Conservation (phyloP, 2,888 invertebrate genomes). For the Dioctria linearis region DNA sequence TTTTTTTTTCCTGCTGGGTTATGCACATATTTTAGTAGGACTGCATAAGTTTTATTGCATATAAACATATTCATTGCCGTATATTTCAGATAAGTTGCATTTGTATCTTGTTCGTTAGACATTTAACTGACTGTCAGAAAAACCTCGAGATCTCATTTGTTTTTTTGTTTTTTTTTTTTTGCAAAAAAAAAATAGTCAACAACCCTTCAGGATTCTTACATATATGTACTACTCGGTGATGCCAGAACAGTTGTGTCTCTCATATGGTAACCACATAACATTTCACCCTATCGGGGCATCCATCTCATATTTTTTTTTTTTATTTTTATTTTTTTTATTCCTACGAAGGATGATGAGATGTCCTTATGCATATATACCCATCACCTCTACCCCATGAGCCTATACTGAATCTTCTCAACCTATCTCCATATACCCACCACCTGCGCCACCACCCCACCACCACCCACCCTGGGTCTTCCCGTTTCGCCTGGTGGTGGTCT, state of each 20-base stretch:
- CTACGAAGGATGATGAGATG: not conserved
- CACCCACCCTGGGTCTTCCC: no score
- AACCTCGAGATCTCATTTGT: not conserved
- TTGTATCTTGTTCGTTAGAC: not conserved
- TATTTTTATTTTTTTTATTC: constrained; percentile 7
- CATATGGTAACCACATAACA: constrained; percentile 10
- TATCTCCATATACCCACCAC: not conserved
- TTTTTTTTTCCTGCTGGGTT: no score
- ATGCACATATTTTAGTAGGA: no score
- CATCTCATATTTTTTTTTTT: not conserved
- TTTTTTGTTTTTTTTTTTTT: not conserved
- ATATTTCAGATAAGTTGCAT: not conserved
- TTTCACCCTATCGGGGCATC: constrained; percentile 23
- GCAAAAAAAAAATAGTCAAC: constrained; percentile 2
- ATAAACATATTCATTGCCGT: no score
- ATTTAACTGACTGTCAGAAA: not conserved
- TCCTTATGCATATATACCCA: constrained; percentile 10
- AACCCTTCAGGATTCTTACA: not conserved
- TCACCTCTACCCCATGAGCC: not conserved
- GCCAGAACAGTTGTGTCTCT: not conserved
- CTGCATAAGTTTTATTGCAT: no score
- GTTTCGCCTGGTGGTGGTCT: no score
- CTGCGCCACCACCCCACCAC: no score
- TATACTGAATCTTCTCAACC: not conserved
- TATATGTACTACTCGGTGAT: not conserved